Evolutionary conservation across 2,888 invertebrate species (phyloP).

Genomic region (Harpalus rufipes): DNA sequence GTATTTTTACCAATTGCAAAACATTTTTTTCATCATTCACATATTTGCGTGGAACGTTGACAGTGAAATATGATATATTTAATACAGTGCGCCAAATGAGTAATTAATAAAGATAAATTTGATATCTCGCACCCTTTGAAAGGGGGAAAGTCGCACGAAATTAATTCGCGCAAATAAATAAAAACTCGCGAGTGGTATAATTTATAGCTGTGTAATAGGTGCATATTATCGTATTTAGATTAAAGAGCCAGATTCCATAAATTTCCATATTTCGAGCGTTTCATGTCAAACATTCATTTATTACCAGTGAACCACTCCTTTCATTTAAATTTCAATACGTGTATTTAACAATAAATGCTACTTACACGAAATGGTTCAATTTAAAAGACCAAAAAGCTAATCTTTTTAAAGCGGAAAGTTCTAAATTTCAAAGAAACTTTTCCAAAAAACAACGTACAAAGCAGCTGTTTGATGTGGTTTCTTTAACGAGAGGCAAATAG

Average conservation of each 20-base stretch:
- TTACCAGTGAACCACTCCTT: conserved; percentile 39
- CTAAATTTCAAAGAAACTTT: conserved; percentile 19
- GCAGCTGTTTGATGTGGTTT: conserved; percentile 38
- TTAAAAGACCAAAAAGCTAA: conserved; percentile 32
- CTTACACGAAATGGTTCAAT: conserved; percentile 42
- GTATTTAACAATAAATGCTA: conserved; percentile 37
- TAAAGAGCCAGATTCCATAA: conserved; percentile 47
- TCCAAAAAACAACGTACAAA: conserved; percentile 37
- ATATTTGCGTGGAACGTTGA: background rate
- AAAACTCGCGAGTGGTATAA: conserved; percentile 31
- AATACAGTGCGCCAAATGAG: conserved; percentile 1
- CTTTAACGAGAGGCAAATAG: conserved; percentile 33
- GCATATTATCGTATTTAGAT: conserved; percentile 56
- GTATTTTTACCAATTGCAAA: too few species aligned
- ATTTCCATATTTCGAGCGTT: conserved; percentile 51
- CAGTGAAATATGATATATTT: background rate
- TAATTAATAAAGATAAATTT: conserved; percentile 41
- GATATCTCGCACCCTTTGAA: conserved; percentile 20
- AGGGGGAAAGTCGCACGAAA: conserved; percentile 16
- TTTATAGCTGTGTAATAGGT: conserved; percentile 50
- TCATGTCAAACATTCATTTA: conserved; percentile 55
- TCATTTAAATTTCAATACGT: conserved; percentile 55
- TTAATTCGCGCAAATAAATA: conserved; percentile 37
- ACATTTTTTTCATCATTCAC: background rate
- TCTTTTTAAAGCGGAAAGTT: background rate